phyloP scores from a whole-genome alignment of 1,140 invertebrate genomes.

The Drosophila nannoptera region DNA sequence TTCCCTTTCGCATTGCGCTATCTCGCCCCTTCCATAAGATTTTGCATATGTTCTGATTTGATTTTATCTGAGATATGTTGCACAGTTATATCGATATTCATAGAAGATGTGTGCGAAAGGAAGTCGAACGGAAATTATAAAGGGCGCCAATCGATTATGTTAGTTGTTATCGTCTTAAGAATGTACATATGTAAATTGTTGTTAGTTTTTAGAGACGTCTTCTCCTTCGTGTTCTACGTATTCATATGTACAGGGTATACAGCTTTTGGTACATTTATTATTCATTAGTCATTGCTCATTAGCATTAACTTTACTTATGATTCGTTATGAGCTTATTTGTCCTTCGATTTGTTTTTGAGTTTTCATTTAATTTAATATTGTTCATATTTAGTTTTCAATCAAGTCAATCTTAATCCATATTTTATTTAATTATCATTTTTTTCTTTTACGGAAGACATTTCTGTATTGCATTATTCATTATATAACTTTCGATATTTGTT shows the following conservation, averaged over 20 bases:
- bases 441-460: slow-evolving; percentile 54
- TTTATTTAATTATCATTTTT: slow-evolving; percentile 13
- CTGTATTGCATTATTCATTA: slow-evolving; percentile 55
- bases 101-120: no score
- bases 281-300: background rate
- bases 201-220: background rate
- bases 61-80: no score
- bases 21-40: no score
- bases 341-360: no score
- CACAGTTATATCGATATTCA: no score
- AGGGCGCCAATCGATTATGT: no score
- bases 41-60: no score
- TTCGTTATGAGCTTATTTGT: no score
- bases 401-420: slow-evolving; percentile 23
- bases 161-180: no score
- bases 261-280: background rate
- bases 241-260: background rate
- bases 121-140: no score
- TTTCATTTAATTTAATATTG: background rate
- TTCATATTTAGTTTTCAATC: slow-evolving; percentile 12
- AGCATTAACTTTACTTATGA: background rate
- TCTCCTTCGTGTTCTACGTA: background rate
- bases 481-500: slow-evolving; percentile 44
- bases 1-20: no score
- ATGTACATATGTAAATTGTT: background rate